A percentile compares a stretch with the other conserved stretches of the same genome.
phyloP scores from a whole-genome alignment of 2,888 invertebrate species.

The Cyclophora punctaria region DNA sequence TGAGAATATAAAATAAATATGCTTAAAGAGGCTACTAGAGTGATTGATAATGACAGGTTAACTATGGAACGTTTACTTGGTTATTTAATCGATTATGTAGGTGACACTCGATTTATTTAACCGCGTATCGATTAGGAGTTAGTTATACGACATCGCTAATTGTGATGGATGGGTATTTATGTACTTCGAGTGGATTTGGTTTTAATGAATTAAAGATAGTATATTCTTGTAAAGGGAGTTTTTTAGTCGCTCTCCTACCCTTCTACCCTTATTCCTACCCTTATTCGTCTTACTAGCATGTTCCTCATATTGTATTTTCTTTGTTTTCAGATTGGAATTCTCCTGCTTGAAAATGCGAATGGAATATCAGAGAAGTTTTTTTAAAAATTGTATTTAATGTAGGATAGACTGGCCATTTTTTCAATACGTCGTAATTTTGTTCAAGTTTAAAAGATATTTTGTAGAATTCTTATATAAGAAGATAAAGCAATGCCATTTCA shows the following conservation, averaged over 20 bases:
- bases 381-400: conserved; percentile 1
- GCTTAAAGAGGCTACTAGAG: conserved; percentile 15
- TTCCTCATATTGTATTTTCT: conserved; percentile 1
- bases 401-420: too few relatives aligned
- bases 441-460: too few relatives aligned
- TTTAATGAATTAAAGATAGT: too few relatives aligned
- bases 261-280: too few relatives aligned
- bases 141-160: conserved; percentile 47
- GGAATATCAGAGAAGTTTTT: conserved; percentile 25
- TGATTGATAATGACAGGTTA: conserved; percentile 57
- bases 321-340: conserved; percentile 22
- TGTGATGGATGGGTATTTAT: conserved; percentile 44
- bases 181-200: too few relatives aligned
- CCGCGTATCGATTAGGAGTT: conserved; percentile 48
- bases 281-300: too few relatives aligned
- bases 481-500: too few relatives aligned
- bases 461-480: too few relatives aligned
- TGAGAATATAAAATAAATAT: conserved; percentile 13
- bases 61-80: conserved; percentile 43
- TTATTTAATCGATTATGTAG: conserved; percentile 42
- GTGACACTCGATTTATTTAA: conserved; percentile 22
- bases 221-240: too few relatives aligned
- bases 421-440: too few relatives aligned
- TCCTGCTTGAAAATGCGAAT: neutral
- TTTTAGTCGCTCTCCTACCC: too few relatives aligned